Base-by-base conservation (phyloP, 2,113 vertebrate species). In the Sylvietta virens region DNA sequence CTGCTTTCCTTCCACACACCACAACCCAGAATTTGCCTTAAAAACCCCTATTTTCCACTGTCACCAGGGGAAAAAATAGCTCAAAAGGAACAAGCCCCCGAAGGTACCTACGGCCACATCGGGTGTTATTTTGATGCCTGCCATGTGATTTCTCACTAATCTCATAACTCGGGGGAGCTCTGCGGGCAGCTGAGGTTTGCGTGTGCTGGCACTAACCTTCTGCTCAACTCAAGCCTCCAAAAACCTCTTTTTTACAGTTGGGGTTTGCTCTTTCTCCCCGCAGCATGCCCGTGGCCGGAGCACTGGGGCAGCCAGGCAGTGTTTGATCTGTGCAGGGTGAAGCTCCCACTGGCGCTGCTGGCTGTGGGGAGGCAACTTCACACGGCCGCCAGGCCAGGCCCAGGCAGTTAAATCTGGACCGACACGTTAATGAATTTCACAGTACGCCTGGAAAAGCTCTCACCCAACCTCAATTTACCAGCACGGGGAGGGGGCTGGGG, bases 341-440 rank as follows among this genome's bases (percentile, higher is more conserved):
- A 73, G 83, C 74, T 95, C 61, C 92, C 70, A 60, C 90, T 21
- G 20, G 65, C 8, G 2, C 93, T 93, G 92, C 88, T 1, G 18
- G 81, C 70, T 2, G 1, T 10, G 6, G 83, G 71, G 82, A 82
- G 81, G 76, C 74, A 12, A 56, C 88, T 96, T 92, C 91, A 81
- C 72, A 88, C 28, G 4, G 48, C 65, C 3, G 56, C 88, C 85
- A 83, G 83, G 91, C 94, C 95, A 95, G 96, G 80, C 96, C 78
- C 47, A 20, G 78, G 93, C 94, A 92, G 96, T 97, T 97, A 96
- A 96, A 97, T 90, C 90, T 67, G 69, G 86, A 74, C 92, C 85
- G 93, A 97, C 97, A 96, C 40, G 19, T 97, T 98, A 97, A 97
- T 97, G 97, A 97, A 97, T 97, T 98, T 97, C 97, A 96, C 97